Conservation (phyloP, 2,888 invertebrate genomes). For the Charanyca ferruginea region DNA sequence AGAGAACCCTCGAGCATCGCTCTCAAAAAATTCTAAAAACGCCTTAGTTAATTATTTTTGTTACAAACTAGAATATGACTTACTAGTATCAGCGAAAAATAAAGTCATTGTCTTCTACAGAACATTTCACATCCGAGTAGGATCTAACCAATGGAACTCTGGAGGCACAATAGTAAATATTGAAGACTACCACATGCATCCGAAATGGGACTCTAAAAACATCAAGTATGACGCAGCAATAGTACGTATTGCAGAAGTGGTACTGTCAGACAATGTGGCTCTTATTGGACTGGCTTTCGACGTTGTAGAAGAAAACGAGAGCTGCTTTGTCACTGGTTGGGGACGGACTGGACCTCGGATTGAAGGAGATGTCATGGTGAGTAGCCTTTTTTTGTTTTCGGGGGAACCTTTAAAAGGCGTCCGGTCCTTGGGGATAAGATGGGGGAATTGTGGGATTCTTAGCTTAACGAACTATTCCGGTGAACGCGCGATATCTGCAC, state of each 20-base stretch:
- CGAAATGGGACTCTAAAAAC: conserved; percentile 51
- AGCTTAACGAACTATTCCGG: too few relatives aligned
- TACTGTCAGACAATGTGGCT: conserved; percentile 35
- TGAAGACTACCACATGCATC: conserved; percentile 52
- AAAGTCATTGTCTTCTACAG: conserved; percentile 37
- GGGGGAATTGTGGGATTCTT: too few relatives aligned
- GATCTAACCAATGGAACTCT: conserved; percentile 65
- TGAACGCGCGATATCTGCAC: too few relatives aligned
- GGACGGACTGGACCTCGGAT: conserved; percentile 60
- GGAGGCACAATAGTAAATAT: conserved; percentile 49
- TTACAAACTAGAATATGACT: not conserved
- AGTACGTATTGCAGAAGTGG: conserved; percentile 29
- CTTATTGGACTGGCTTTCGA: conserved; percentile 40
- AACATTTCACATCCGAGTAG: conserved; percentile 52
- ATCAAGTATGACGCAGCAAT: conserved; percentile 60
- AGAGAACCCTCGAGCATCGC: too few relatives aligned
- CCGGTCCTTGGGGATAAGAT: too few relatives aligned
- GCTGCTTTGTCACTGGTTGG: conserved; percentile 64
- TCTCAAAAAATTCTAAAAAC: too few relatives aligned
- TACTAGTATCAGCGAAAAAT: too few relatives aligned
- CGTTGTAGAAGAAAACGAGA: conserved; percentile 43
- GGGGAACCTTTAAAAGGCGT: too few relatives aligned
- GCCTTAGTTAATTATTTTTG: too few relatives aligned
- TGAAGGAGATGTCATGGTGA: conserved; percentile 55
- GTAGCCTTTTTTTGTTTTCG: too few relatives aligned